Evolutionary conservation across 2,113 vertebrate genomes (phyloP).

Genomic region (Elachura formosa): DNA sequence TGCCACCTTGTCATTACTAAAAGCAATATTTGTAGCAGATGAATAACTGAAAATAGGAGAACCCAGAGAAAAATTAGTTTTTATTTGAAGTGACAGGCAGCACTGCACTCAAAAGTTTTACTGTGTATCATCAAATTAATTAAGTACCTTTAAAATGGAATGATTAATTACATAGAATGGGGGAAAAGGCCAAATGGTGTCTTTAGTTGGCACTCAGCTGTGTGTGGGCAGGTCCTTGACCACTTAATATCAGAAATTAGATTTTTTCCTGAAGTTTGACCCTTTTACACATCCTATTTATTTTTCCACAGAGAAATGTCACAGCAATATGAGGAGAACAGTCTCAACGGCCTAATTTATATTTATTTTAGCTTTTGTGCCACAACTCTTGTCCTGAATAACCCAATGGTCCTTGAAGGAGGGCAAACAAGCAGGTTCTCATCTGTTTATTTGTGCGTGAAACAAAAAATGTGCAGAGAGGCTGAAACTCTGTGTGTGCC

Average conservation of each 20-base stretch:
- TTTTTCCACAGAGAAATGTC: not conserved
- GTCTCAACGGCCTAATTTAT: not conserved
- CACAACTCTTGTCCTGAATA: not conserved
- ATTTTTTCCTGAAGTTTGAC: not conserved
- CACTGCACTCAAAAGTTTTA: not conserved
- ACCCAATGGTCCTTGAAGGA: not conserved
- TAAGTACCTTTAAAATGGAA: not conserved
- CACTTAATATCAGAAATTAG: not conserved
- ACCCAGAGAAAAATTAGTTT: not conserved
- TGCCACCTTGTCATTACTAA: not conserved
- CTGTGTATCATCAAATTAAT: not conserved
- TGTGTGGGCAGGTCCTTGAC: not conserved
- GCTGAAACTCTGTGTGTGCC: not conserved
- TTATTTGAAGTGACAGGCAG: not conserved
- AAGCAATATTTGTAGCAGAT: not conserved
- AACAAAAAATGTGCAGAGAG: not conserved
- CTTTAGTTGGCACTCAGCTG: not conserved
- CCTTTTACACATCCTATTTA: not conserved
- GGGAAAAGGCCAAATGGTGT: not conserved
- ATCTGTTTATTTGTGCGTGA: not conserved
- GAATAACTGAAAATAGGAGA: not conserved
- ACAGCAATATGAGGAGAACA: not conserved
- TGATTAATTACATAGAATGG: not conserved
- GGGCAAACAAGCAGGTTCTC: not conserved
- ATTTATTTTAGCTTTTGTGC: not conserved